Evolutionary conservation across 2,797 vertebrate species (phyloP), one percentile per base, ranked within the genome.

Genomic region (Uromys caudimaculatus): DNA sequence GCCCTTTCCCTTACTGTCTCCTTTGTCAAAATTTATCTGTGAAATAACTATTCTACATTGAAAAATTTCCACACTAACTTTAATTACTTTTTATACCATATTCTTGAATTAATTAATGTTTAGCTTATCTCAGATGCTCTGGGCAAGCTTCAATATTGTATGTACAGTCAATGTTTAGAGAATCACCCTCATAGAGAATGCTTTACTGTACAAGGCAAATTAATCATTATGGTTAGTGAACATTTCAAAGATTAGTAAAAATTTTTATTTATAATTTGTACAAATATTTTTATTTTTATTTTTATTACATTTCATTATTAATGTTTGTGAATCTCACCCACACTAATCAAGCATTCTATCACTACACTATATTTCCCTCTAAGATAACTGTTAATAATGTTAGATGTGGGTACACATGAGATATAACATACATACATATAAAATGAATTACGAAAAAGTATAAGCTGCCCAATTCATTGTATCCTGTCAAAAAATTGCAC

Each of bases 391-490:
- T 93, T 93, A 88, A 44, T 62, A 60, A 94, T 71, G 64, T 83
- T 50, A 84, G 27, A 50, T 71, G 60, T 89, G 69, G 44, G 41
- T 32, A 56, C 4, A 69, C 13, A 79, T 32, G 35, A 32, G n/a
- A 19, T 41, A 75, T 54, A 44, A 47, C 38, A 38, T 50, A 75
- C 64, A 84, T 90, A 62, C 69, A 92, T 73, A 71, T 92, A 41
- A 23, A 95, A 35, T n/a, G 93, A 2, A 23, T 64, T 82, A 82
- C 86, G 38, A 96, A 95, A 95, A 97, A 88, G 56, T 2, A 47
- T 24, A n/a, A 41, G 21, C 27, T 93, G 32, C 41, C 89, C 77
- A 47, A 91, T n/a, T 78, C 71, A 90, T 90, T 73, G 47, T 69
- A 87, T 75, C 81, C 77, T 62, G 47, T 83, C 54, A 87, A 24